Percentiles rank a stretch among this genome's conserved stretches.
Conservation (phyloP, 2,113 vertebrate species). For the Mohoua ochrocephala region DNA sequence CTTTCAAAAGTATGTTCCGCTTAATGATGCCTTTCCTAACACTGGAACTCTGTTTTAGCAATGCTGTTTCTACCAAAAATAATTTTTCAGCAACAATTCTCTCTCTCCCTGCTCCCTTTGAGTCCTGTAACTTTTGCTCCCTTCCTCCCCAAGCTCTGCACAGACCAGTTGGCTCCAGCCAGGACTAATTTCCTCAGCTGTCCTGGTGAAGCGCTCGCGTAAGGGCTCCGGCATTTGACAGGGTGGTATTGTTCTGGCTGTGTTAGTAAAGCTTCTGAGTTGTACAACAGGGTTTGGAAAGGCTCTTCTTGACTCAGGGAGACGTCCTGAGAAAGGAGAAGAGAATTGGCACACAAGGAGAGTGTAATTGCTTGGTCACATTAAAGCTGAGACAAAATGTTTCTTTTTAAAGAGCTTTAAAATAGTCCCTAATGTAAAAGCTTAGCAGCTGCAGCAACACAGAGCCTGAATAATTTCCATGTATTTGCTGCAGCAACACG, state of each 20-base stretch:
- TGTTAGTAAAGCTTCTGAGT: not conserved
- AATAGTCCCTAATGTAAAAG: constrained; percentile 37
- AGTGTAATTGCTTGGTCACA: not conserved
- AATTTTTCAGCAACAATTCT: not conserved
- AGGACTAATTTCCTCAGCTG: not conserved
- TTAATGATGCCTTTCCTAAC: constrained; percentile 3
- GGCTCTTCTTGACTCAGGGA: not conserved
- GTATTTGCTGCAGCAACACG: not conserved
- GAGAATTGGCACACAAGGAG: not conserved
- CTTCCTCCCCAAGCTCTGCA: not conserved
- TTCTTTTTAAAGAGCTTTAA: constrained; percentile 35
- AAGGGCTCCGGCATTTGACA: not conserved
- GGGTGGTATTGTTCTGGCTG: not conserved
- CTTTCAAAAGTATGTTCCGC: not conserved
- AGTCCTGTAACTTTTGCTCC: not conserved
- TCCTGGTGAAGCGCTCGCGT: not conserved
- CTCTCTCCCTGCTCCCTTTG: not conserved
- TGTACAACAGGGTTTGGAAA: not conserved
- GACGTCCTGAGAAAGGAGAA: not conserved
- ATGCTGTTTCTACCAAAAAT: not conserved
- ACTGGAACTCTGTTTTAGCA: constrained; percentile 27
- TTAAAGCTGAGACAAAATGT: constrained; percentile 2
- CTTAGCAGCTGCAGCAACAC: constrained; percentile 52
- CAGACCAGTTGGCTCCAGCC: constrained; percentile 12
- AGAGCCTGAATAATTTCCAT: constrained; percentile 19